Evolutionary conservation across 2,888 invertebrate genomes (phyloP).

Genomic region (Metalampra italica): DNA sequence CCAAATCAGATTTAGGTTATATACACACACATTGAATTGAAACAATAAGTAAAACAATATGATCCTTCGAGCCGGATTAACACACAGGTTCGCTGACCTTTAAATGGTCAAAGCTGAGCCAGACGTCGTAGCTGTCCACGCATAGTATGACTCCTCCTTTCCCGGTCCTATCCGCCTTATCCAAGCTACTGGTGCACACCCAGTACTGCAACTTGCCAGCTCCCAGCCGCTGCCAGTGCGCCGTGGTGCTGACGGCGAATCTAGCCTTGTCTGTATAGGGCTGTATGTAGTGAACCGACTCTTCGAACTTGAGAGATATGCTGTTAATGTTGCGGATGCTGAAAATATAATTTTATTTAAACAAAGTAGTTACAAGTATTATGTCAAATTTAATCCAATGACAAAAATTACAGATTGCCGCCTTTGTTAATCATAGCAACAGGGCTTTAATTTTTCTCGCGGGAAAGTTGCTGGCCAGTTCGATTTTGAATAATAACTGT

Average conservation of each 20-base stretch:
- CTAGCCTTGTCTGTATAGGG: constrained; percentile 32
- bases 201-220: constrained; percentile 30
- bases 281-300: constrained; percentile 35
- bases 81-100: constrained; percentile 53
- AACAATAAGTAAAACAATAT: too few relatives aligned
- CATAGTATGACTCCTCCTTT: constrained; percentile 42
- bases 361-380: neutral
- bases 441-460: too few relatives aligned
- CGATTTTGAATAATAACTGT: too few relatives aligned
- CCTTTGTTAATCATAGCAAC: too few relatives aligned
- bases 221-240: constrained; percentile 40
- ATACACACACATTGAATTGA: too few relatives aligned
- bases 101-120: constrained; percentile 49
- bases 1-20: neutral
- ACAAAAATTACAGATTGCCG: too few relatives aligned
- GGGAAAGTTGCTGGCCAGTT: too few relatives aligned
- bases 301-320: constrained; percentile 42
- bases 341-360: constrained; percentile 16
- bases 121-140: constrained; percentile 36
- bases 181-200: constrained; percentile 41
- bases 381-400: constrained; percentile 3
- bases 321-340: constrained; percentile 47
- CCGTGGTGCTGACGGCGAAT: constrained; percentile 52
- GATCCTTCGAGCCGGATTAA: constrained; percentile 11
- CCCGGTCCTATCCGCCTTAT: constrained; percentile 22